Base-by-base conservation (phyloP, 2,113 vertebrate species). In the Patagioenas fasciata region DNA sequence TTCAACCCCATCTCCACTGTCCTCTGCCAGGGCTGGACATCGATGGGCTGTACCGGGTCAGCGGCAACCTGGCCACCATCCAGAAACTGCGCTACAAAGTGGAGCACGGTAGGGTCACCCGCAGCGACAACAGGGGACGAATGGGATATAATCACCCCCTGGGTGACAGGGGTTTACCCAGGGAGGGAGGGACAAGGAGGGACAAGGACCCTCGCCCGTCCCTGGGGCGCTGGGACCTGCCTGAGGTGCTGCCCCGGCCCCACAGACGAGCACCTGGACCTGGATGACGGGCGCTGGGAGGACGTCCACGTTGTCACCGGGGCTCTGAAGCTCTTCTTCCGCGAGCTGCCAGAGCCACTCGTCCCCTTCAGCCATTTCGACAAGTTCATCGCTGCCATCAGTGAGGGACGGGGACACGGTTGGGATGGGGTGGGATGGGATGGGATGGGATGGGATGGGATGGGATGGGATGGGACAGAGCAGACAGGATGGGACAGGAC, bases 231-330 rank as follows among this genome's bases (percentile, higher is more conserved):
- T 17, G 66, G 71, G 54, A 34, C 54, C 28, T 9, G 15, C 13
- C 80, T 94, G 82, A 94, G 53, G 17, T 69, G 54, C 67, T 70
- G 48, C 26, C 62, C 29, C 4, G 21, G 40, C 80, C 87, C 90
- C 2, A 1, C 97, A 98, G 98, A 99, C 0, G 99, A 99, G 95
- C 98, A 98, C 19, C 97, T 99, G 74, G 98, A 99, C 97, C 97
- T 99, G 67, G 98, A 99, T 28, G 98, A 99, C 0, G 98, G 99
- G 13, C 98, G 98, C 90, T 99, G 99, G 99, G 98, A 99, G 83
- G 99, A 99, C 38, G 97, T 99, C 61, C 99, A 99, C 0, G 99
- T 99, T 51, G 98, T 99, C 97, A 99, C 99, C 0, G 99, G 99
- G 11, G 99, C 99, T 0, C 96, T 99, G 80, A 99, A 99, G 93